phyloP scores from a whole-genome alignment of 2,888 invertebrate species.

The Pseudococcus viburni region DNA sequence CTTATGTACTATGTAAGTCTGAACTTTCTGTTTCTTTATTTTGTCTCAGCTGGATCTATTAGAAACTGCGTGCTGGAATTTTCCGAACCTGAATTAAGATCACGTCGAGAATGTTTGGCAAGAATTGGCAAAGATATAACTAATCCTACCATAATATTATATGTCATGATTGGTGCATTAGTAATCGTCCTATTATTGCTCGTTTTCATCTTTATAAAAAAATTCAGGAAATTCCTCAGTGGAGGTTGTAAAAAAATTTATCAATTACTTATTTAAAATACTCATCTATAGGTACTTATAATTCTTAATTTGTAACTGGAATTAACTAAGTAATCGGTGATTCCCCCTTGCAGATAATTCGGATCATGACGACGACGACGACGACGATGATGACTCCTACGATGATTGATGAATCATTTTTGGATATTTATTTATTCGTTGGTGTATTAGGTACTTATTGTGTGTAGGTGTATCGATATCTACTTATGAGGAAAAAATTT shows the following conservation, averaged over 20 bases:
- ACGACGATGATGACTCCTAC: background rate
- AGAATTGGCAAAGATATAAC: constrained; percentile 2
- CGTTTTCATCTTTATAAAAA: background rate
- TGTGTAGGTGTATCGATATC: too few relatives aligned
- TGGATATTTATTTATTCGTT: too few relatives aligned
- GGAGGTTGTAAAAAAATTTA: constrained; percentile 19
- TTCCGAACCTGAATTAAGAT: background rate
- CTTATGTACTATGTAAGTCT: too few relatives aligned
- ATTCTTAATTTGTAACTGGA: background rate
- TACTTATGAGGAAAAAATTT: background rate
- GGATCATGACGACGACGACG: constrained; percentile 1
- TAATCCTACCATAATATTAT: background rate
- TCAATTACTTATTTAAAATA: too few relatives aligned
- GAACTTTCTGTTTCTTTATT: too few relatives aligned
- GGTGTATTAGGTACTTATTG: background rate
- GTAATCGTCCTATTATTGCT: background rate
- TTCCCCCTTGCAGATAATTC: background rate
- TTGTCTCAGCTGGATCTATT: background rate
- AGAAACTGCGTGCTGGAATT: background rate
- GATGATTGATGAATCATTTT: background rate
- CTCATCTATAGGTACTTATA: background rate
- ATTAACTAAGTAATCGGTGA: background rate
- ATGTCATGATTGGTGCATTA: constrained; percentile 1
- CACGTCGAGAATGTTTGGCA: constrained; percentile 4
- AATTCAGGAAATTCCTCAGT: background rate